Base-by-base conservation (phyloP, 2,797 vertebrate genomes). In the Aulostomus chinensis region DNA sequence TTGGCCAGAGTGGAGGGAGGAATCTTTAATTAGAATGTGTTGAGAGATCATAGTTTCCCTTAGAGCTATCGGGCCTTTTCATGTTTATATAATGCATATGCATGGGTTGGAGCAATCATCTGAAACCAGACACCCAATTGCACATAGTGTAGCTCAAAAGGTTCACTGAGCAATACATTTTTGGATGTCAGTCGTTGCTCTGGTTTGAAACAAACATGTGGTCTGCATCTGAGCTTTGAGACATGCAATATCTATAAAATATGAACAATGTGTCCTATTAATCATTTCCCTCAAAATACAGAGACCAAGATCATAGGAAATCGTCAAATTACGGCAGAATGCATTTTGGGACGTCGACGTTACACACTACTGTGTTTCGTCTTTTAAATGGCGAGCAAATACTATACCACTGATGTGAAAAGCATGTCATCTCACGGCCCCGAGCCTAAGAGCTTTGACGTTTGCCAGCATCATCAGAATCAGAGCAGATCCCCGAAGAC, bases 21-120 rank as follows among this genome's bases (percentile, higher is more conserved):
- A 76, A 82, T 80, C 68, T 79, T 85, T 88, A 85, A 89, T 90
- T 88, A 83, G 76, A 88, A 81, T 66, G 61, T 78, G 78, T 79
- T 84, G 81, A 88, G 75, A 81, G 83, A 89, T 83, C 68, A 76
- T 70, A 67, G 63, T 85, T 86, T 86, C 77, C 84, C 78, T 85
- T 54, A 58, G 73, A 85, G 83, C 81, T 51, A 84, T 83, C 50
- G 14, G 53, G 64, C 58, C 56, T 84, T 85, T 87, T 85, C 73
- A 87, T 86, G 80, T 88, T 87, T 86, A 83, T 87, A 67, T 80
- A 84, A 85, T 84, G 75, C 83, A 85, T 87, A 81, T 83, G 76
- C 76, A 87, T 86, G 76, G 56, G 46, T 46, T 79, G 76, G 64
- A 83, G 82, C 75, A 83, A 84, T 85, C 80, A 86, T 81, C 42